Percentiles rank a stretch among this genome's conserved stretches.
Evolutionary conservation across 2,113 vertebrate species (phyloP).

Genomic region (Melospiza georgiana): DNA sequence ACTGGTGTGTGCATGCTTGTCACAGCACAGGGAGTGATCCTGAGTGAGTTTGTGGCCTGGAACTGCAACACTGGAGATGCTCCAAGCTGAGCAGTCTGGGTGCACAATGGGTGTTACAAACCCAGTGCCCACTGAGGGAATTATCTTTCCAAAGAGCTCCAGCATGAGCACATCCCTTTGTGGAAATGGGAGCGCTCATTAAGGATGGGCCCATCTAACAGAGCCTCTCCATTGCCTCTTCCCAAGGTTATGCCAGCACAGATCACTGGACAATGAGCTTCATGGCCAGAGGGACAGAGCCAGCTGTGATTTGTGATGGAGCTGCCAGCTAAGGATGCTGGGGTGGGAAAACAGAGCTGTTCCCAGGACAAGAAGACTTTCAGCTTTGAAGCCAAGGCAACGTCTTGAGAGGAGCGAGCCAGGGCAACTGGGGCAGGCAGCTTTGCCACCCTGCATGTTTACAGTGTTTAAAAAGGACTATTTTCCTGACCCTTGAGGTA

Average conservation of each 20-base stretch:
- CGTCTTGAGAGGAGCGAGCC: slow-evolving; percentile 2
- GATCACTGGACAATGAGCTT: slow-evolving; percentile 73
- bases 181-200: neutral
- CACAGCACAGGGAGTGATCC: neutral
- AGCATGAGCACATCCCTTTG: accelerated
- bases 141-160: neutral
- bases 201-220: neutral
- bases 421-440: slow-evolving; percentile 36
- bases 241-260: slow-evolving; percentile 66
- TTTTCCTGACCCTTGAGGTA: slow-evolving; percentile 50
- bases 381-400: slow-evolving; percentile 40
- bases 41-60: neutral
- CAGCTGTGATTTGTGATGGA: slow-evolving; percentile 73
- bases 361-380: neutral
- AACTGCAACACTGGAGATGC: neutral
- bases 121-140: neutral
- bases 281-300: slow-evolving; percentile 68
- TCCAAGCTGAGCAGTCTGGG: neutral
- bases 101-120: neutral
- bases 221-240: neutral
- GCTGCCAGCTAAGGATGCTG: slow-evolving; percentile 57
- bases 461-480: slow-evolving; percentile 35
- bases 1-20: neutral
- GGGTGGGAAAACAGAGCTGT: neutral
- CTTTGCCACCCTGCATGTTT: slow-evolving; percentile 57